Evolutionary conservation across 37 sponge, comb jelly and placozoan genomes (phyloP).

Genomic region (Agelas oroides): DNA sequence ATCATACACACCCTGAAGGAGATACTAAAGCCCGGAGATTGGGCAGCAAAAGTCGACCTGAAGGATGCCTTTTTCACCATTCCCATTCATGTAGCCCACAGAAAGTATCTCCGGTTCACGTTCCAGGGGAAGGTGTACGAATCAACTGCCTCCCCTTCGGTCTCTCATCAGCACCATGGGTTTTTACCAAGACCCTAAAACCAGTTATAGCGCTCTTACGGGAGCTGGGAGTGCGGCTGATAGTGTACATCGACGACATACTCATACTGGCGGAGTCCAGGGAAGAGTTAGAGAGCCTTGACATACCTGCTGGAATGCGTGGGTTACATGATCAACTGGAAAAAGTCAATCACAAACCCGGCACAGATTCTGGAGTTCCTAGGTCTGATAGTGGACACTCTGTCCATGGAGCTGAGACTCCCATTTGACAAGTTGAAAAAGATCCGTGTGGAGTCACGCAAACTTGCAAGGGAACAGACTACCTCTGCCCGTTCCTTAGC

Average conservation of each 20-base stretch:
- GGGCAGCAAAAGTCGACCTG: conserved; percentile 47
- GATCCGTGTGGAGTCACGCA: neutral
- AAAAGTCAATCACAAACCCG: conserved; percentile 21
- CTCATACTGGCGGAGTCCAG: conserved; percentile 37
- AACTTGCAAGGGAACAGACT: neutral
- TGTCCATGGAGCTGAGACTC: no score
- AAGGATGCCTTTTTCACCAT: conserved; percentile 55
- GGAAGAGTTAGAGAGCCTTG: no score
- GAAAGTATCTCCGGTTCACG: conserved; percentile 13
- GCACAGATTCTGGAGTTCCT: conserved; percentile 37
- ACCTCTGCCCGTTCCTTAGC: neutral
- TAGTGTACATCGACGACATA: conserved; percentile 59
- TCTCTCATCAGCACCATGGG: conserved; percentile 40
- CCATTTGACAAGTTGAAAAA: conserved; percentile 37
- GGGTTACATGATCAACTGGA: conserved; percentile 44
- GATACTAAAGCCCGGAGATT: conserved; percentile 21
- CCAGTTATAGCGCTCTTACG: conserved; percentile 29
- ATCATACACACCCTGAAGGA: conserved; percentile 24
- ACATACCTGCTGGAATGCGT: neutral
- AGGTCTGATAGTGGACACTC: no score
- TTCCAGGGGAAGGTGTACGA: conserved; percentile 5
- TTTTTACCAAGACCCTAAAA: conserved; percentile 39
- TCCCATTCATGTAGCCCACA: conserved; percentile 8
- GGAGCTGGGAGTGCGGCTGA: conserved; percentile 20
- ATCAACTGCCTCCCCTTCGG: conserved; percentile 59